Evolutionary conservation across 1,140 invertebrate genomes (phyloP).

Genomic region (Meloidogyne floridensis): DNA sequence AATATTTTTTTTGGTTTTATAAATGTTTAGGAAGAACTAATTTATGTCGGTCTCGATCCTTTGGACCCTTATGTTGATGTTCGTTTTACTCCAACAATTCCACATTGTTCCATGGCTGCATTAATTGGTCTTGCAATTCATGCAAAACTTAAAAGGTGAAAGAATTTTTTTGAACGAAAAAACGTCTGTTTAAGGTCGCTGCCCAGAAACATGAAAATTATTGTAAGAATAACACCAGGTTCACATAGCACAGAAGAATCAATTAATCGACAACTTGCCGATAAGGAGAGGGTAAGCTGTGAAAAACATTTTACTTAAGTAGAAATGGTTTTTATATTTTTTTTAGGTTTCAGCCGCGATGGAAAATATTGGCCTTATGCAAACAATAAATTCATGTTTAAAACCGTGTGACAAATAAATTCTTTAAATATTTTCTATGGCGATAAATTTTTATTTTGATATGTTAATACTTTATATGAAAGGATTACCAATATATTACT

Average conservation of each 20-base stretch:
- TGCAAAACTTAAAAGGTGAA: constrained; percentile 81
- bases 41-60: constrained; percentile 71
- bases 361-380: constrained; percentile 85
- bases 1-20: neutral
- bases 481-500: neutral
- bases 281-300: constrained; percentile 83
- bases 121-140: constrained; percentile 78
- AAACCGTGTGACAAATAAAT: constrained; percentile 35
- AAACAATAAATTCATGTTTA: constrained; percentile 90
- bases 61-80: constrained; percentile 48
- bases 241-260: constrained; percentile 86
- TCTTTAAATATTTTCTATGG: constrained; percentile 7
- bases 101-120: constrained; percentile 98
- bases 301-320: neutral
- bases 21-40: constrained; percentile 75
- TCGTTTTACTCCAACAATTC: constrained; percentile 86
- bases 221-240: constrained; percentile 85
- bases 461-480: neutral
- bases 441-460: constrained; percentile 23
- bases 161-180: constrained; percentile 69
- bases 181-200: constrained; percentile 31
- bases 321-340: neutral
- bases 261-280: constrained; percentile 93
- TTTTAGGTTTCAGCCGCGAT: constrained; percentile 81
- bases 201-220: constrained; percentile 75